phyloP scores from a whole-genome alignment of 2,888 invertebrate species.

The Mellilla xanthometata region DNA sequence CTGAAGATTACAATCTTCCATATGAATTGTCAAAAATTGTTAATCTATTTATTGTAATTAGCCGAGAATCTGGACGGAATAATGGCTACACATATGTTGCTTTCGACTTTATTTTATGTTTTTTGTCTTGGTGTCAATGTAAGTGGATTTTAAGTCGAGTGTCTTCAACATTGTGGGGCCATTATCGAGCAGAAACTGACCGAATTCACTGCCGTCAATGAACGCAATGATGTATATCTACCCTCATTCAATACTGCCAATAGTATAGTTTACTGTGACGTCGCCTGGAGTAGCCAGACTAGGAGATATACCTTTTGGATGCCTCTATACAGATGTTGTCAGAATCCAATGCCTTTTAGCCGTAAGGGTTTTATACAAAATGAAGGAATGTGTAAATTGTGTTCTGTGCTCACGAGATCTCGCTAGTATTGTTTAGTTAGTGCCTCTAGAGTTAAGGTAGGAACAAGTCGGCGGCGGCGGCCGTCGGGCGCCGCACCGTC shows the following conservation, averaged over 20 bases:
- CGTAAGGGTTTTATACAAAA: conserved; percentile 62
- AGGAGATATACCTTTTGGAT: conserved; percentile 58
- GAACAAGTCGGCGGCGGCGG: conserved; percentile 57
- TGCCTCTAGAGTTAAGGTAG: conserved; percentile 77
- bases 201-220: too few relatives aligned
- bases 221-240: conserved; percentile 6
- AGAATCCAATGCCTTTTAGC: conserved; percentile 67
- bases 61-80: background rate
- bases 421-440: conserved; percentile 79
- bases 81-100: background rate
- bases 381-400: conserved; percentile 50
- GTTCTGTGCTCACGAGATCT: conserved; percentile 81
- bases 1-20: too few relatives aligned
- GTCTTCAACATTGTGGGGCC: too few relatives aligned
- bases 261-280: too few relatives aligned
- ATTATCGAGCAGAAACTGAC: too few relatives aligned
- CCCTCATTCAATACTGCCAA: too few relatives aligned
- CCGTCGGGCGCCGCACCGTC: too few relatives aligned
- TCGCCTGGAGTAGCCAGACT: conserved; percentile 35
- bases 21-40: too few relatives aligned
- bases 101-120: too few relatives aligned
- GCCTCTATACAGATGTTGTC: conserved; percentile 65
- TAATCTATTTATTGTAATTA: too few relatives aligned
- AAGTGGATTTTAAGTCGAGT: too few relatives aligned
- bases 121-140: background rate